These are phyloP conservation scores for Silurus meridionalis DNA, from an alignment of 2,113 vertebrate species.

Conservation along the genomic window DNA sequence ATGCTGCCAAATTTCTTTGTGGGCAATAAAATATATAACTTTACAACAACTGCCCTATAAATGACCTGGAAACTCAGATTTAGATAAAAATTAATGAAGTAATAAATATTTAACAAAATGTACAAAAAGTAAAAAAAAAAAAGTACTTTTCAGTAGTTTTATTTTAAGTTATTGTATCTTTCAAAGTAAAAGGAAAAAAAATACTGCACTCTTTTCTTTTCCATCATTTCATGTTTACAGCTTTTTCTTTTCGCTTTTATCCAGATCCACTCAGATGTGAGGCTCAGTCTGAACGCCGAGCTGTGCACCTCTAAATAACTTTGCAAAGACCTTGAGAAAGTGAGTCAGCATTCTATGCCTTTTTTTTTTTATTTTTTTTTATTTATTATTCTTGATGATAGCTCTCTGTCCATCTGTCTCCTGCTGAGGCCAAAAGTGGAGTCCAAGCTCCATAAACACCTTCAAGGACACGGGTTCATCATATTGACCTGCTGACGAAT, in stretches of 20 bases:
- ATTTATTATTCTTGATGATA: conserved; percentile 3
- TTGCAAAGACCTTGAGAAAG: not conserved
- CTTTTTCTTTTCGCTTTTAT: not conserved
- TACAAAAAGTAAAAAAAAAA: not conserved
- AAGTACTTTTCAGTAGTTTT: not conserved
- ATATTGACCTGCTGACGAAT: conserved; percentile 29
- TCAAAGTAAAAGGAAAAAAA: not conserved
- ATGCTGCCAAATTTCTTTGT: too few species aligned
- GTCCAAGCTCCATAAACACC: conserved; percentile 27
- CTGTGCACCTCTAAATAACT: not conserved
- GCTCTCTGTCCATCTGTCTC: conserved; percentile 40
- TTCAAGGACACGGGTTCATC: conserved; percentile 50
- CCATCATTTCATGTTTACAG: not conserved
- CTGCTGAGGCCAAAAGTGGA: conserved; percentile 25
- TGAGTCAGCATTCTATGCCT: not conserved
- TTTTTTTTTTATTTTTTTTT: not conserved
- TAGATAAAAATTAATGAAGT: not conserved
- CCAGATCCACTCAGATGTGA: not conserved
- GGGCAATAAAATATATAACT: not conserved
- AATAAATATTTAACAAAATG: not conserved
- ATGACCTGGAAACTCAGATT: not conserved
- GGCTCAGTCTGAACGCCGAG: not conserved
- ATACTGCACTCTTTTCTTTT: not conserved
- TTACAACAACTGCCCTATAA: not conserved
- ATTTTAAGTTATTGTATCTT: too few species aligned